Percentiles rank a stretch among this genome's conserved stretches.
phyloP scores from a whole-genome alignment of 2,888 invertebrate species.

The Dichetophora obliterata region DNA sequence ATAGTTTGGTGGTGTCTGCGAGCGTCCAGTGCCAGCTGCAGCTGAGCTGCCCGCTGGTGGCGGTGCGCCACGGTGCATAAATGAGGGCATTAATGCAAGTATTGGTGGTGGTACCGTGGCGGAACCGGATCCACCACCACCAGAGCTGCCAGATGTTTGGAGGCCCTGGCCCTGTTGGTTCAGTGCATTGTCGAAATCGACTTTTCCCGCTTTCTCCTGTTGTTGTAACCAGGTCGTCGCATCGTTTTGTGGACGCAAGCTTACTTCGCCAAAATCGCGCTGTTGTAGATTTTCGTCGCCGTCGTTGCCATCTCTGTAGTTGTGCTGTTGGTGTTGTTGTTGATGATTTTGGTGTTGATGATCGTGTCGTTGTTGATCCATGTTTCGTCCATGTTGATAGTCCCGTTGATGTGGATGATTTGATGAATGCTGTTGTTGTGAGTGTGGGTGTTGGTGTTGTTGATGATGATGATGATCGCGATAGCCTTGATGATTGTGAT shows the following conservation, averaged over 20 bases:
- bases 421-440: conserved; percentile 46
- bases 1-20: conserved; percentile 58
- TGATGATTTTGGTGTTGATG: conserved; percentile 55
- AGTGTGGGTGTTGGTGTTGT: conserved; percentile 50
- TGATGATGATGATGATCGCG: conserved; percentile 52
- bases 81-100: conserved; percentile 82
- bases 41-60: conserved; percentile 52
- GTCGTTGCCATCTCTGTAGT: conserved; percentile 67
- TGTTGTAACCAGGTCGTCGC: conserved; percentile 67
- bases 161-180: conserved; percentile 71
- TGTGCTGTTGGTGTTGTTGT: conserved; percentile 53
- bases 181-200: conserved; percentile 56
- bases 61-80: conserved; percentile 73
- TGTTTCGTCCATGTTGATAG: conserved; percentile 46
- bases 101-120: conserved; percentile 76
- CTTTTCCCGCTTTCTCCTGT: conserved; percentile 68
- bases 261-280: conserved; percentile 61
- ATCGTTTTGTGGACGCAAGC: conserved; percentile 68
- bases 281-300: conserved; percentile 50
- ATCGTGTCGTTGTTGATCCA: conserved; percentile 40
- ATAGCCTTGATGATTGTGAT: conserved; percentile 53
- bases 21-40: conserved; percentile 44
- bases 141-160: conserved; percentile 64
- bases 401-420: conserved; percentile 56
- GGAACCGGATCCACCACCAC: conserved; percentile 46